phyloP scores from a whole-genome alignment of 2,888 invertebrate species.

The Hydriomena furcata region DNA sequence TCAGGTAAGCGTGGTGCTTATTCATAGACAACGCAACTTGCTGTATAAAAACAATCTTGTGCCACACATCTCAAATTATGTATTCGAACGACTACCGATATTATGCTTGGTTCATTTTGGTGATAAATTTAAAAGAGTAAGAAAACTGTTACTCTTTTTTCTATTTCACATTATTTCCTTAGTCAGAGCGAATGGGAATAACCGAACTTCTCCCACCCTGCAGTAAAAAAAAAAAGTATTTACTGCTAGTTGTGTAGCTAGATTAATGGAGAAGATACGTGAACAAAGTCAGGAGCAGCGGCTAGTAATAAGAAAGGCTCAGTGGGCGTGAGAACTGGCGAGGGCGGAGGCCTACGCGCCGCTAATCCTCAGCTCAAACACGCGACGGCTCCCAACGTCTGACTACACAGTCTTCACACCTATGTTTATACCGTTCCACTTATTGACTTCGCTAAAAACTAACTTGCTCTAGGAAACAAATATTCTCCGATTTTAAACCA shows the following conservation, averaged over 20 bases:
- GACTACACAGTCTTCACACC: conserved; percentile 26
- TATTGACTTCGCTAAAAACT: conserved; percentile 32
- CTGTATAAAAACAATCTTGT: not conserved
- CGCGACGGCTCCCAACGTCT: conserved; percentile 38
- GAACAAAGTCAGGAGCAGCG: conserved; percentile 3
- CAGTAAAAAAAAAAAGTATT: no score
- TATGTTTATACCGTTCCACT: conserved; percentile 27
- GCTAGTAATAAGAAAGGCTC: conserved; percentile 64
- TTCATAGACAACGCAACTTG: conserved; percentile 9
- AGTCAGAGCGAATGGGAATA: no score
- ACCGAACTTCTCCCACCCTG: no score
- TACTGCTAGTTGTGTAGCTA: no score
- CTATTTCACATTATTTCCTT: no score
- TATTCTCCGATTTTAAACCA: no score
- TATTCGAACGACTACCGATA: no score
- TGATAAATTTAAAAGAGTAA: no score
- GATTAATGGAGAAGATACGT: no score
- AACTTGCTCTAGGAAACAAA: conserved; percentile 3
- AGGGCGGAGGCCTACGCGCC: conserved; percentile 55
- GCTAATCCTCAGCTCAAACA: conserved; percentile 73
- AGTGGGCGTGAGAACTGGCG: conserved; percentile 76
- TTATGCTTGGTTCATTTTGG: no score
- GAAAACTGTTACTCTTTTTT: no score
- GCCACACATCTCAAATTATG: no score
- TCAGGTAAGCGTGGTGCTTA: conserved; percentile 5